Evolutionary conservation across 2,888 invertebrate species (phyloP).

Genomic region (Drosophila emarginata): DNA sequence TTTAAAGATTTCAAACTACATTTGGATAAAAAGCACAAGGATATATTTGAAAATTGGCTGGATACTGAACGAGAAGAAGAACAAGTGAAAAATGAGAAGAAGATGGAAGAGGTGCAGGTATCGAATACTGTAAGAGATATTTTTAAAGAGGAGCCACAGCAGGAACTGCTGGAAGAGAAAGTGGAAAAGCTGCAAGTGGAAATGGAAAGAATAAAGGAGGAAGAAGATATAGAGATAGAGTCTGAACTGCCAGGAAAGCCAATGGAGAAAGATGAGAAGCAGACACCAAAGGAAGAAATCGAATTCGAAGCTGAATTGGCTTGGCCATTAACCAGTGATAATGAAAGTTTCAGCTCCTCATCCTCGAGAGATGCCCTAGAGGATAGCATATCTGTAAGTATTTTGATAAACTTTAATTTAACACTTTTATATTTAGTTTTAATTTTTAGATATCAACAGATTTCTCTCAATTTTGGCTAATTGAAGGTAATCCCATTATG

Average conservation of each 20-base stretch:
- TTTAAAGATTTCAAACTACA: conserved; percentile 40
- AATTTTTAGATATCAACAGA: conserved; percentile 9
- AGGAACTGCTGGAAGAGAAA: not conserved
- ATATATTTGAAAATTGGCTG: not conserved
- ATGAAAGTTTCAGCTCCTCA: conserved; percentile 3
- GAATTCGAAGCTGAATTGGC: not conserved
- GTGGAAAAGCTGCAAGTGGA: not conserved
- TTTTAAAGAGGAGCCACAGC: not conserved
- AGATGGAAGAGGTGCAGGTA: not conserved
- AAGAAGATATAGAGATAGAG: not conserved
- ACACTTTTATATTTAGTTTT: not conserved
- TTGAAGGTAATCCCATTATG: conserved; percentile 45
- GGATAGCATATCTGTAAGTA: not conserved
- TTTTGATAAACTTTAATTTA: not conserved
- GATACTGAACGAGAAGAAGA: not conserved
- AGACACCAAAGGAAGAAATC: not conserved
- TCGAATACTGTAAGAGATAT: not conserved
- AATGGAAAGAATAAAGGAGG: not conserved
- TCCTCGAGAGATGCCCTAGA: not conserved
- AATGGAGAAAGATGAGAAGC: not conserved
- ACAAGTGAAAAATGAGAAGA: not conserved
- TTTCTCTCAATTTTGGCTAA: conserved; percentile 32
- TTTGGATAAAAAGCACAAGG: conserved; percentile 25
- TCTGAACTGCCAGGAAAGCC: not conserved
- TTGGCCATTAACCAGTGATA: conserved; percentile 3